These are phyloP conservation scores for Corythornis madagascariensis DNA, from an alignment of 2,113 vertebrate genomes.

Conservation along the genomic window DNA sequence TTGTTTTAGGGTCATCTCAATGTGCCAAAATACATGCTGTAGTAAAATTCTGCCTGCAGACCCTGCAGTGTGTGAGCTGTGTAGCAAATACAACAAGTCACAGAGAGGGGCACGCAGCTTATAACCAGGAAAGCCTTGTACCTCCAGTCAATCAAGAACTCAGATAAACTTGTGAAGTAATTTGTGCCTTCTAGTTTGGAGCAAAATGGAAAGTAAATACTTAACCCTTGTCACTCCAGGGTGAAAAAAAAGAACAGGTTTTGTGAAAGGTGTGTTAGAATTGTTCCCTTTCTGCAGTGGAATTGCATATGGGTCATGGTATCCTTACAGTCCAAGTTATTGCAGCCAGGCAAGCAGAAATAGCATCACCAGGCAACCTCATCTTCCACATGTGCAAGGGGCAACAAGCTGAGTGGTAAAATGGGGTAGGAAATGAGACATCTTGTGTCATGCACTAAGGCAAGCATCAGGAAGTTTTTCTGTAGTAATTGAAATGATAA, in stretches of 20 bases:
- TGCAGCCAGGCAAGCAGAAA: background rate
- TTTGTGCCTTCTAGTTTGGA: background rate
- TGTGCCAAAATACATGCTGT: background rate
- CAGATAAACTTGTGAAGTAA: background rate
- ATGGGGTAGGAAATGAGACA: background rate
- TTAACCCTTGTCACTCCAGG: background rate
- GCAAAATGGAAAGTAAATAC: background rate
- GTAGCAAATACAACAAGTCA: background rate
- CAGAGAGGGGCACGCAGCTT: background rate
- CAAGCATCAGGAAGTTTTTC: background rate
- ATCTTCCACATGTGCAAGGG: rapidly evolving
- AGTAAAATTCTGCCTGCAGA: background rate
- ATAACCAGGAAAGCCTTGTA: background rate
- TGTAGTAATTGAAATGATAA: background rate
- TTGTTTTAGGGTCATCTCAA: background rate
- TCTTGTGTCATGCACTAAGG: rapidly evolving
- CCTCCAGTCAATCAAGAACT: background rate
- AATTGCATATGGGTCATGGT: background rate
- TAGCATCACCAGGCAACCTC: background rate
- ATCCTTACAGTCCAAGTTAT: background rate
- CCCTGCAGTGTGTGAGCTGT: rapidly evolving
- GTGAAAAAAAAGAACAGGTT: background rate
- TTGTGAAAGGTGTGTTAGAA: background rate
- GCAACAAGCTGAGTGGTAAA: background rate
- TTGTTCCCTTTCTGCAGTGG: background rate